Evolutionary conservation across 30 jellyfish, hydroid and myxozoan genomes (phyloP).

Genomic region (Pelagia noctiluca): DNA sequence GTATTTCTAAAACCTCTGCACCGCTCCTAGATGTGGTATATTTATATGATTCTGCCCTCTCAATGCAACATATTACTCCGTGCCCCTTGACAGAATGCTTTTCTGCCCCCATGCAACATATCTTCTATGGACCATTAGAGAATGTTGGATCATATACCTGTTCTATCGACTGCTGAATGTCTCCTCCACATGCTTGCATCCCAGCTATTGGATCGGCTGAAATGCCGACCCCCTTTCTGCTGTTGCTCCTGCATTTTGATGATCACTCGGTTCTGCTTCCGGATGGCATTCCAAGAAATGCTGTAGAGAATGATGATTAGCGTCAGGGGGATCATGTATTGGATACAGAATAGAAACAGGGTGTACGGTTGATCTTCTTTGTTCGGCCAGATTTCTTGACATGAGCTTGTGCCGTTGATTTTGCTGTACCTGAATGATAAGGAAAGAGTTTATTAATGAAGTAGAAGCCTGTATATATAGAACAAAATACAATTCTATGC

Average conservation of each 20-base stretch:
- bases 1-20: too few relatives aligned
- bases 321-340: constrained; percentile 62
- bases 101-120: constrained; percentile 2
- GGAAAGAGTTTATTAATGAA: too few relatives aligned
- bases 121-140: not conserved
- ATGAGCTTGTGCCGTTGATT: not conserved
- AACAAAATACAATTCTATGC: too few relatives aligned
- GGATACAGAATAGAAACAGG: constrained; percentile 33
- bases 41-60: too few relatives aligned
- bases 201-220: constrained; percentile 57
- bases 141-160: not conserved
- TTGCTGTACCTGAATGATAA: constrained; percentile 1
- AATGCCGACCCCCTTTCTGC: constrained; percentile 49
- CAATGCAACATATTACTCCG: too few relatives aligned
- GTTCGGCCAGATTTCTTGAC: constrained; percentile 69
- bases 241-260: constrained; percentile 58
- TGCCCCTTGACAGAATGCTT: too few relatives aligned
- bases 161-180: too few relatives aligned
- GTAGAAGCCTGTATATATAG: too few relatives aligned
- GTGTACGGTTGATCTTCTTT: constrained; percentile 48
- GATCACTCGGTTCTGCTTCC: constrained; percentile 57
- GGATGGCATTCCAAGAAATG: constrained; percentile 71
- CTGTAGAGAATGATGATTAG: constrained; percentile 60
- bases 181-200: constrained; percentile 39
- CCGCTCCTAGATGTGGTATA: too few relatives aligned